Evolutionary conservation across 2,113 vertebrate species (phyloP), one percentile per base, ranked within the genome.

Genomic region (Trogon melanurus): DNA sequence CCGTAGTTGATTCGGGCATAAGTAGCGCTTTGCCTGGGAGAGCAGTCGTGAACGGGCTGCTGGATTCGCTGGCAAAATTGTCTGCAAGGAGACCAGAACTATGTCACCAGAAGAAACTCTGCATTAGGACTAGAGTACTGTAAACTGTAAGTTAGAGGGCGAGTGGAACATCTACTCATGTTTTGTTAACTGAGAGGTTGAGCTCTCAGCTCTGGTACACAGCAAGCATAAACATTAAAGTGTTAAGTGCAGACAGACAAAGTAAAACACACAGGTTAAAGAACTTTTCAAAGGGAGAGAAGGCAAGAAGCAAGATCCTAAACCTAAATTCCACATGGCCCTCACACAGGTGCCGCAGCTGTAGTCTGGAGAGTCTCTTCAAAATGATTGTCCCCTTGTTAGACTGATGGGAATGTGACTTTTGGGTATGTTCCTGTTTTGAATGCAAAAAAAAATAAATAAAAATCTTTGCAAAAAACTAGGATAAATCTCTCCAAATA

Each of bases 351-450:
- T 96, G 91, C 84, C 4, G 5, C 93, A 94, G 92, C 90, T 92
- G 88, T 81, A 87, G 75, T 88, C 81, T 94, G 86, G 64, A 93
- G 91, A 96, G 91, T 80, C 94, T 95, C 96, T 95, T 96, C 88
- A 96, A 76, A 91, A 89, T 97, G 54, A 95, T 91, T 86, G 84
- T 88, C 91, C 73, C 48, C 94, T 96, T 92, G 76, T 96, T 92
- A 88, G 57, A 69, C 72, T 91, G 81, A 94, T 93, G 56, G 85
- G 54, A 91, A 94, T 76, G 80, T 97, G 91, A 83, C 92, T 95
- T 95, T 85, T 74, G 86, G 82, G 45, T 66, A 85, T 71, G 65
- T 84, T 93, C 53, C 79, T 95, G 41, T 91, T 93, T 71, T 86
- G 93, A 95, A 93, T 94, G 51, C 6, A 30, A 53, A 61, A 78